Conservation (phyloP, 2,888 invertebrate species). For the Nephrocerus scutellatus region DNA sequence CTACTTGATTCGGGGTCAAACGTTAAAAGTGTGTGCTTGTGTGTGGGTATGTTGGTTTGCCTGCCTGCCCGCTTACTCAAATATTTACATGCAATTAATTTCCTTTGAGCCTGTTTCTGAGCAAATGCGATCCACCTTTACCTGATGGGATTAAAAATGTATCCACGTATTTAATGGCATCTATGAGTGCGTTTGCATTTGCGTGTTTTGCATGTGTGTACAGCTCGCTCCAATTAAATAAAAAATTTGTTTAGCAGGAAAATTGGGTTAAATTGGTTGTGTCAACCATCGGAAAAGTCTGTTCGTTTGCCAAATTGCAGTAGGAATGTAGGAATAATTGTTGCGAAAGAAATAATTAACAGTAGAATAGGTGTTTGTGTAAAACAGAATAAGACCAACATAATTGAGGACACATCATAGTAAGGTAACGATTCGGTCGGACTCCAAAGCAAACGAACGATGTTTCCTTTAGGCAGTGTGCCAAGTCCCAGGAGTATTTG, state of each 20-base stretch:
- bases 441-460: no score
- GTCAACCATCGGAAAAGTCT: not conserved
- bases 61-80: slow-evolving; percentile 5
- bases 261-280: not conserved
- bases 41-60: slow-evolving; percentile 16
- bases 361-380: no score
- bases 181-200: not conserved
- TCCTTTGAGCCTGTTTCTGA: not conserved
- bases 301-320: no score
- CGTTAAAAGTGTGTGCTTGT: slow-evolving; percentile 18
- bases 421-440: no score
- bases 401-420: no score
- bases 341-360: no score
- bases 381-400: no score
- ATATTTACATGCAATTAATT: not conserved
- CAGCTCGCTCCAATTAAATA: not conserved
- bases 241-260: no score
- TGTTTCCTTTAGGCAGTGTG: no score
- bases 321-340: no score
- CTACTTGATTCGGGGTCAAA: no score
- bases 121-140: not conserved
- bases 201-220: not conserved
- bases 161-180: not conserved
- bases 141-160: not conserved
- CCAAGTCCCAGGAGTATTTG: no score